phyloP scores from a whole-genome alignment of 30 jellyfish, hydroid and myxozoan species.

The Aurelia sp. region DNA sequence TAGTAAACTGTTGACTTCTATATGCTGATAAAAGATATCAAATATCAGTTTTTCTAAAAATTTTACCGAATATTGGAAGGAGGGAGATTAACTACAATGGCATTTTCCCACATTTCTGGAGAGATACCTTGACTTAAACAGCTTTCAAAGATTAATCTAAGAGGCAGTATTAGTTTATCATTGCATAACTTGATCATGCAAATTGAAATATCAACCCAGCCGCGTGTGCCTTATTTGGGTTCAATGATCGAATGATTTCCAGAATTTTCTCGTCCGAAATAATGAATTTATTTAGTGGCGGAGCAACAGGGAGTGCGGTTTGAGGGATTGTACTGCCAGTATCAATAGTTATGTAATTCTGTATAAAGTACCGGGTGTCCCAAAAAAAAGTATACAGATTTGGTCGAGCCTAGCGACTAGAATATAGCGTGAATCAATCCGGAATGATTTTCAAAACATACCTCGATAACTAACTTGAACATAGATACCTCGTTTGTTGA shows the following conservation, averaged over 20 bases:
- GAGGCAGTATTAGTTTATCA: conserved; percentile 46
- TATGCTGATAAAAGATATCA: conserved; percentile 27
- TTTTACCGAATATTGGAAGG: conserved; percentile 39
- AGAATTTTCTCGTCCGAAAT: conserved; percentile 30
- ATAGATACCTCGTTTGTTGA: no score
- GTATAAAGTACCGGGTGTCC: no score
- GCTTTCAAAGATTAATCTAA: background rate
- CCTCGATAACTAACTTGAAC: no score
- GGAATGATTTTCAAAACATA: no score
- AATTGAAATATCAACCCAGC: conserved; percentile 69
- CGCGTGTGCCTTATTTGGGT: conserved; percentile 68
- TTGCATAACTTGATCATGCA: conserved; percentile 56
- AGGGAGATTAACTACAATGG: conserved; percentile 53
- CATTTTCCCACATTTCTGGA: conserved; percentile 42
- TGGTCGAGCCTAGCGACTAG: no score
- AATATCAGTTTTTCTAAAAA: conserved; percentile 32
- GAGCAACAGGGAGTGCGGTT: background rate
- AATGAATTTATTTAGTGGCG: background rate
- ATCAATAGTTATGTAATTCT: conserved; percentile 36
- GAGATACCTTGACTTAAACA: conserved; percentile 20
- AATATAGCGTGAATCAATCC: no score
- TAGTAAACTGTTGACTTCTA: background rate
- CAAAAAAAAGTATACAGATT: no score
- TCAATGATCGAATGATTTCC: conserved; percentile 28
- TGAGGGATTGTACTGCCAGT: conserved; percentile 38